These are phyloP conservation scores for Bergia puertoricense DNA, from an alignment of 92 coral and sea anemone species.

Conservation along the genomic window DNA sequence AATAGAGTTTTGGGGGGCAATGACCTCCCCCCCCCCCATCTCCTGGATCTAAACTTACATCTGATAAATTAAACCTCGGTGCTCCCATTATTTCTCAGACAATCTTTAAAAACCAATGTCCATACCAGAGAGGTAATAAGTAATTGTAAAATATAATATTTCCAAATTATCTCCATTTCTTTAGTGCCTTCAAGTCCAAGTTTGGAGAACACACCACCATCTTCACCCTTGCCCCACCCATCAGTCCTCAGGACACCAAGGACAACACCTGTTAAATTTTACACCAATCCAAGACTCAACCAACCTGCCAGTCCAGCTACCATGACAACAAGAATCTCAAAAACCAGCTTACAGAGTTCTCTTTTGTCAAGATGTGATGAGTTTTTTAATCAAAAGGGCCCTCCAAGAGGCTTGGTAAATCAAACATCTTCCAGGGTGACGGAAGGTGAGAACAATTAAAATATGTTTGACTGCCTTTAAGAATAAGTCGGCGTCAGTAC, in stretches of 20 bases:
- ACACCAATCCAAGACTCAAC: conserved; percentile 67
- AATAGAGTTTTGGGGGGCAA: too few relatives aligned
- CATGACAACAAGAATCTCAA: conserved; percentile 23
- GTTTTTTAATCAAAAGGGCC: neutral
- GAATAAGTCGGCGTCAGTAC: neutral
- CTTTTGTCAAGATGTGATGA: neutral
- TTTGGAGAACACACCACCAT: conserved; percentile 16
- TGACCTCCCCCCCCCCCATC: too few relatives aligned
- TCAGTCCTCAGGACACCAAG: conserved; percentile 31
- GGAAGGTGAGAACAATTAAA: conserved; percentile 7
- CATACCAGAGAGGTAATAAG: too few relatives aligned
- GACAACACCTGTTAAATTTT: conserved; percentile 49
- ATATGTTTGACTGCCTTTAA: neutral
- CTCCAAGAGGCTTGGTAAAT: conserved; percentile 14
- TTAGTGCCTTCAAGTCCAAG: conserved; percentile 24
- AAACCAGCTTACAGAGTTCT: conserved; percentile 11
- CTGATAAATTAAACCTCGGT: too few relatives aligned
- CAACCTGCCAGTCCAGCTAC: conserved; percentile 59
- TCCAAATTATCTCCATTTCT: neutral
- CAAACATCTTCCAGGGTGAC: neutral
- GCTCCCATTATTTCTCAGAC: too few relatives aligned
- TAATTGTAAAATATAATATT: neutral
- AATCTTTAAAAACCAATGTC: too few relatives aligned
- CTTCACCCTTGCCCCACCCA: conserved; percentile 8
- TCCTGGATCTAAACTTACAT: too few relatives aligned